Evolutionary conservation across 2,797 vertebrate species (phyloP), one percentile per base, ranked within the genome.

Genomic region (Alosa sapidissima): DNA sequence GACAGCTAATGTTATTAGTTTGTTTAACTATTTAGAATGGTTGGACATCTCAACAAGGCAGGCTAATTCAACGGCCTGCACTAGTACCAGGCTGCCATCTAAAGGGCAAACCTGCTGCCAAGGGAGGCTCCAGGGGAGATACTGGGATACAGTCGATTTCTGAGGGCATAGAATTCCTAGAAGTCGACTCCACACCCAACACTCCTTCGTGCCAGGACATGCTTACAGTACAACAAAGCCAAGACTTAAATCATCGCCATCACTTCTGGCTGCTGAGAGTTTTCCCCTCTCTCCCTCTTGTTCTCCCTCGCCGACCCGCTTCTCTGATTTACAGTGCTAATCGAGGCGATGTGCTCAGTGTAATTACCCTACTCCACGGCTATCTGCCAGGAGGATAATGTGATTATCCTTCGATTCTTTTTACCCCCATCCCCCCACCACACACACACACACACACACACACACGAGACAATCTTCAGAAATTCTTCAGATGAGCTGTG

Each of bases 321-420:
- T 4, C 36, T 8, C 16, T 72, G 49, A 85, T 81, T 81, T 85
- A 28, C 68, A 33, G 81, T 16, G 48, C 52, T 85, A 60, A 85
- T 85, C 48, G n/a, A 82, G 72, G 82, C 58, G 7, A 55, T 85
- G 45, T 48, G 58, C 81, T 81, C 51, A 5, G 68, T 81, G 55
- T 82, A 85, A 87, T 82, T 83, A 83, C 84, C 14, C 33, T 49
- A 7, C 82, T 11, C 48, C 62, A 41, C 75, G 55, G 68, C 75
- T n/a, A 62, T 83, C 86, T n/a, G 72, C 68, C 36, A n/a, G 14
- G 11, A 13, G 33, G 45, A 82, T 81, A 75, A 85, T 51, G 55
- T 24, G 14, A 52, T 36, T 82, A 16, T 2, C 14, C 10, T 13
- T 16, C 21, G 8, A 3, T 9, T 65, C n/a, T 65, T 10, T 65